Evolutionary conservation across 2,113 vertebrate species (phyloP).

Genomic region (Megaleporinus macrocephalus): DNA sequence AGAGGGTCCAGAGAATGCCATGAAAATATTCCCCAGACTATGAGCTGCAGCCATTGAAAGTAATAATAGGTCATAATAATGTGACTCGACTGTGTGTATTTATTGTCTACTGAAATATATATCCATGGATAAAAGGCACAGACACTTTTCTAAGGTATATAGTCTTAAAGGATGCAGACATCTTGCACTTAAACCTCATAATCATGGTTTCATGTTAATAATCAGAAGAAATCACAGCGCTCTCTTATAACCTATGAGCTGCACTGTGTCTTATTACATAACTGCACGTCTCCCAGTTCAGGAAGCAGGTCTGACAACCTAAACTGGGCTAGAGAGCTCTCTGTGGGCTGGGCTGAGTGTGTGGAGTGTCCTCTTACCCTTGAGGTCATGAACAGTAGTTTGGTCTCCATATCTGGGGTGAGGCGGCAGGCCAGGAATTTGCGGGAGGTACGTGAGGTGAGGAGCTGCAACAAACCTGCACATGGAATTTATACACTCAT

Average conservation of each 20-base stretch:
- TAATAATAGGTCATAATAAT: too few relatives aligned
- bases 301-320: not conserved
- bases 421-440: conserved; percentile 96
- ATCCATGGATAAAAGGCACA: too few relatives aligned
- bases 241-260: not conserved
- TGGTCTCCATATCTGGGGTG: conserved; percentile 98
- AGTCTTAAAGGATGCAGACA: too few relatives aligned
- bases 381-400: conserved; percentile 97
- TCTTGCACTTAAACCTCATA: not conserved
- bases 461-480: conserved; percentile 90
- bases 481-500: not conserved
- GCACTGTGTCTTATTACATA: not conserved
- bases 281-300: rapidly evolving
- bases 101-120: too few relatives aligned
- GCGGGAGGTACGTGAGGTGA: conserved; percentile 91
- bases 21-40: too few relatives aligned
- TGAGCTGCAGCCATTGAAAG: too few relatives aligned
- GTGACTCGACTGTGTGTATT: too few relatives aligned
- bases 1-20: too few relatives aligned
- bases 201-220: not conserved
- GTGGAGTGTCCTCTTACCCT: conserved; percentile 74
- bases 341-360: not conserved
- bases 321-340: not conserved
- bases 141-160: too few relatives aligned
- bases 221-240: not conserved